Conservation (phyloP, 2,888 invertebrate species). For the Schrankia costaestrigalis region DNA sequence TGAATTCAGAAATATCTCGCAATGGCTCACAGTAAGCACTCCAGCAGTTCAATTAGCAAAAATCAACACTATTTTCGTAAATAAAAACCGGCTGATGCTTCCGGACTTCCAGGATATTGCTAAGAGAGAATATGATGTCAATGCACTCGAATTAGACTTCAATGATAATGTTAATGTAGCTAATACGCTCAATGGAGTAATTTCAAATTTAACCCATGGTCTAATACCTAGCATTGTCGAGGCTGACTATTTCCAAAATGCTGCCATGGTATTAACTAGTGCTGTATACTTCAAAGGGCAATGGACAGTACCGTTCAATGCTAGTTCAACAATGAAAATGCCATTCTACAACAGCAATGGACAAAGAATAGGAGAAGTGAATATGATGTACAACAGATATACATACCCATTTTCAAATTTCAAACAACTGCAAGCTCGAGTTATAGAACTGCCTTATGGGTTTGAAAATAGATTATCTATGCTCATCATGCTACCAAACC, state of each 20-base stretch:
- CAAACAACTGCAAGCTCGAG: constrained; percentile 78
- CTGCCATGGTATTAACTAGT: constrained; percentile 83
- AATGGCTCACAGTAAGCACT: constrained; percentile 58
- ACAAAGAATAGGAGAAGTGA: constrained; percentile 77
- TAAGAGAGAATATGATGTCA: constrained; percentile 47
- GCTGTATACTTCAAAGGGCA: constrained; percentile 86
- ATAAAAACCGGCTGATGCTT: constrained; percentile 30
- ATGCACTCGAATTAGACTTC: constrained; percentile 48
- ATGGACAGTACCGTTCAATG: constrained; percentile 85
- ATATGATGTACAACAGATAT: constrained; percentile 87
- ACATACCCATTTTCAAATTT: constrained; percentile 81
- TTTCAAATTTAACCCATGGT: constrained; percentile 56
- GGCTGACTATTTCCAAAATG: constrained; percentile 61
- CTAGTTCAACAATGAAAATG: constrained; percentile 68
- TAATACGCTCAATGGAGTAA: constrained; percentile 42
- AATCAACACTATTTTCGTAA: constrained; percentile 59
- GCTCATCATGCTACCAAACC: constrained; percentile 83
- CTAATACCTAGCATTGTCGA: constrained; percentile 53
- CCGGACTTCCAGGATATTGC: constrained; percentile 42
- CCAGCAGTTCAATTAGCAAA: constrained; percentile 55
- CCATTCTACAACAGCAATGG: constrained; percentile 81
- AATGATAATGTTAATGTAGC: constrained; percentile 40
- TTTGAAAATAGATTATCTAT: constrained; percentile 78
- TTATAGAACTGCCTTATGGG: constrained; percentile 86
- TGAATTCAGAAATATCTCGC: constrained; percentile 45